Conservation (phyloP, 1,140 invertebrate genomes). For the Cardiocondyla obscurior region DNA sequence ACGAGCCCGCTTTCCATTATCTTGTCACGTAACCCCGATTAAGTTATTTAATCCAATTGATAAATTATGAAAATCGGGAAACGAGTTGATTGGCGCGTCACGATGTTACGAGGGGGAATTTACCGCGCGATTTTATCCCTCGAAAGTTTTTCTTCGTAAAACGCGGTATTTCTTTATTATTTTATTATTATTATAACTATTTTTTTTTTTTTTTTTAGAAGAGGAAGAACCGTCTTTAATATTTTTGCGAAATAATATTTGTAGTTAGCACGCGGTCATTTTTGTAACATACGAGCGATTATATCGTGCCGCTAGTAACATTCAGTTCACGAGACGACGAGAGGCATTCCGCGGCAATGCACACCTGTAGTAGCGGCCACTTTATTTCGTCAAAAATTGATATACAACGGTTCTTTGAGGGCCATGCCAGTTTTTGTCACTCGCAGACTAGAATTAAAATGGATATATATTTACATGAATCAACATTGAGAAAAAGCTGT, state of each 20-base stretch:
- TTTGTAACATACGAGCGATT: not conserved
- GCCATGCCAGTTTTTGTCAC: not conserved
- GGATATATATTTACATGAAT: conserved; percentile 28
- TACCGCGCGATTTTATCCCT: not conserved
- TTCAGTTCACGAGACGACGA: not conserved
- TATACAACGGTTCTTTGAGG: conserved; percentile 21
- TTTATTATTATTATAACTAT: too few species aligned
- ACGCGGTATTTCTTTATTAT: not conserved
- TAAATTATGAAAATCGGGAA: not conserved
- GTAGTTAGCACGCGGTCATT: not conserved
- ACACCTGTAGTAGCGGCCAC: not conserved
- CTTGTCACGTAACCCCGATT: not conserved
- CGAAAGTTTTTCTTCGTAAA: not conserved
- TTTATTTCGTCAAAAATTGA: conserved; percentile 14
- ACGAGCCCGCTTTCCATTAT: not conserved
- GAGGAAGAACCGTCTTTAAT: not conserved
- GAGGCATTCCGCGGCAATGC: not conserved
- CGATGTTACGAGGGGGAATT: not conserved
- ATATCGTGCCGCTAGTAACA: not conserved
- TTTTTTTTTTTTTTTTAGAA: not conserved
- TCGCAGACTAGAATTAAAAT: conserved; percentile 26
- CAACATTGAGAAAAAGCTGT: conserved; percentile 8
- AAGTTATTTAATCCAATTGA: conserved; percentile 2
- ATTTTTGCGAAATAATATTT: not conserved
- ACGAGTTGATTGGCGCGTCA: not conserved